Base-by-base conservation (phyloP, 2,113 vertebrate genomes). In the Trichomycterus rosablanca region DNA sequence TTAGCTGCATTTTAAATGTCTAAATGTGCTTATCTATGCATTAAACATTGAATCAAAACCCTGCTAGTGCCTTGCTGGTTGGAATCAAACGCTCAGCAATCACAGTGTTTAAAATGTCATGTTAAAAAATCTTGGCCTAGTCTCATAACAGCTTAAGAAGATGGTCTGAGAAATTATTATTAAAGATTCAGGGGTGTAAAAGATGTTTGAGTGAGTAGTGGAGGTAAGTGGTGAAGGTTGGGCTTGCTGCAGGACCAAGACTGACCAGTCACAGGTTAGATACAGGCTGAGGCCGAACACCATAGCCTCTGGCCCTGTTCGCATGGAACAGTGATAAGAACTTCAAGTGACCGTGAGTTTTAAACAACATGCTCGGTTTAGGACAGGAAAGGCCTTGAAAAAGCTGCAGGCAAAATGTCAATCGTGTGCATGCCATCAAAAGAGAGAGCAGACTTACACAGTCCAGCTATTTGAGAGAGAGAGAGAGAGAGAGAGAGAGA, bases 301-400 rank as follows among this genome's bases (percentile, higher is more conserved):
- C 15, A 58, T 58, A 58, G 46, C 49, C 39, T 37, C 30, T 23
- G 16, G 46, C 32, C 37, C 18, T 45, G 63, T 11, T 52, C 39
- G 35, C 30, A 14, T 46, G 32, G 15, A 8, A 20, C 45, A 51
- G 46, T 6, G 22, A 51, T 61, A 51, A 51, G 46, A 52, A 53
- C 18, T 7, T 52, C 35, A 63, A 52, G 37, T 63, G 59, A 22
- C 59, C 46, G 22, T 53, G 23, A 52, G 48, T 42, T 52, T 51
- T 40, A 40, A 40, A 51, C 32, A 43, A 14, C 12, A 32, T 14
- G 7, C 14, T 4, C 8, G 48, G 37, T 63, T 30, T 30, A 32
- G 32, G 43, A 39, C 42, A 56, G 52, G 30, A 55, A 24, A 54
- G 50, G 40, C 40, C 61, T 46, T 24, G n/a, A 11, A 42, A 46